These are phyloP conservation scores for Achroia grisella DNA, from an alignment of 1,140 invertebrate species.

Conservation along the genomic window DNA sequence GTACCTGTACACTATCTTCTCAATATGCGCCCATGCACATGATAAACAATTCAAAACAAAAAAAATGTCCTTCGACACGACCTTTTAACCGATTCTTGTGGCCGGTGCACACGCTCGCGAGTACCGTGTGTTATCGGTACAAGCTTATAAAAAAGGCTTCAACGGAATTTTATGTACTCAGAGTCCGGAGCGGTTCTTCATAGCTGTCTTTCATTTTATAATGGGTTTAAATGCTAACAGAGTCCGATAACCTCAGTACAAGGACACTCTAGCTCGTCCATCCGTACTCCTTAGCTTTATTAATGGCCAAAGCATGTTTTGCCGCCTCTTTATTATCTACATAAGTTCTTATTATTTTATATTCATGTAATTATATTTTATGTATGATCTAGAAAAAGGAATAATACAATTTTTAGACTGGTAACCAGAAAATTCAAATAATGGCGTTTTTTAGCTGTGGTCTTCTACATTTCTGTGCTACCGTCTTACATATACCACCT, in stretches of 20 bases:
- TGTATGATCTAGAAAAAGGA: too few relatives aligned
- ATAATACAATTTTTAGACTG: too few relatives aligned
- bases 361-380: too few relatives aligned
- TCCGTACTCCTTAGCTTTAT: slow-evolving; percentile 33
- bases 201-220: slow-evolving; percentile 60
- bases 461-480: too few relatives aligned
- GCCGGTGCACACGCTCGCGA: slow-evolving; percentile 21
- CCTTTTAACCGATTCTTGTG: slow-evolving; percentile 52
- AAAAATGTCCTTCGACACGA: slow-evolving; percentile 56
- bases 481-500: too few relatives aligned
- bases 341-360: slow-evolving; percentile 6
- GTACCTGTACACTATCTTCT: slow-evolving; percentile 14
- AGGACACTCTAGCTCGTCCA: slow-evolving; percentile 51
- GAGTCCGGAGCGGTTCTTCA: slow-evolving; percentile 55
- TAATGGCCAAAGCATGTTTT: slow-evolving; percentile 20
- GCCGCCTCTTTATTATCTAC: slow-evolving; percentile 18
- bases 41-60: slow-evolving; percentile 49
- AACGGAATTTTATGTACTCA: slow-evolving; percentile 62
- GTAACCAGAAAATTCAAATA: too few relatives aligned
- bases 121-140: slow-evolving; percentile 61
- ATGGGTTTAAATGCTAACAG: slow-evolving; percentile 63
- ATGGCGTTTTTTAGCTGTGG: too few relatives aligned
- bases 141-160: slow-evolving; percentile 53
- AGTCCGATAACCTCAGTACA: slow-evolving; percentile 64
- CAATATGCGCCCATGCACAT: slow-evolving; percentile 30